Conservation (phyloP, 1,140 invertebrate species). For the Eubasilissa regina region DNA sequence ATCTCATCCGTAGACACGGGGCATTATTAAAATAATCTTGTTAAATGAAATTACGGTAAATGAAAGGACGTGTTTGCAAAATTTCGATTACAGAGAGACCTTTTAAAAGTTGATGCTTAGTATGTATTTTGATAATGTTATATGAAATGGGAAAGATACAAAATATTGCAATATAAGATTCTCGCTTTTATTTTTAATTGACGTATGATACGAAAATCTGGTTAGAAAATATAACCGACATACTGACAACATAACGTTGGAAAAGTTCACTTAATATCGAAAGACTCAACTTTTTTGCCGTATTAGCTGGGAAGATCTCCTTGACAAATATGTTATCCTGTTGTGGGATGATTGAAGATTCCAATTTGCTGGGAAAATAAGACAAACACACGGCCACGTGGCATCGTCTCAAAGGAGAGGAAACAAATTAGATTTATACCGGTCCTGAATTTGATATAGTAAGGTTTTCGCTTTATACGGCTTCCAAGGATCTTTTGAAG, state of each 20-base stretch:
- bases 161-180: too few species aligned
- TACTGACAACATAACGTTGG: neutral
- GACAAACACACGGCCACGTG: conserved; percentile 57
- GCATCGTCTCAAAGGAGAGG: conserved; percentile 56
- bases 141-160: too few species aligned
- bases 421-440: conserved; percentile 61
- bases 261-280: conserved; percentile 57
- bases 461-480: conserved; percentile 48
- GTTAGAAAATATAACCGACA: too few species aligned
- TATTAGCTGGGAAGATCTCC: conserved; percentile 29
- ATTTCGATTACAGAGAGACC: too few species aligned
- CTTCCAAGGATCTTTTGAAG: conserved; percentile 17
- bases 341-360: conserved; percentile 60
- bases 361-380: conserved; percentile 59
- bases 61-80: too few species aligned
- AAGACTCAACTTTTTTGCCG: conserved; percentile 46
- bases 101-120: too few species aligned
- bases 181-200: too few species aligned
- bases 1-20: too few species aligned
- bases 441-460: conserved; percentile 59
- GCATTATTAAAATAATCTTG: too few species aligned
- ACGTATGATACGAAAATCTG: too few species aligned
- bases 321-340: conserved; percentile 60
- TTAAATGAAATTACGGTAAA: too few species aligned
- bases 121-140: too few species aligned